Evolutionary conservation across 1,140 invertebrate genomes (phyloP), one percentile per base, ranked within the genome.

Genomic region (Aradophagus sp.): DNA sequence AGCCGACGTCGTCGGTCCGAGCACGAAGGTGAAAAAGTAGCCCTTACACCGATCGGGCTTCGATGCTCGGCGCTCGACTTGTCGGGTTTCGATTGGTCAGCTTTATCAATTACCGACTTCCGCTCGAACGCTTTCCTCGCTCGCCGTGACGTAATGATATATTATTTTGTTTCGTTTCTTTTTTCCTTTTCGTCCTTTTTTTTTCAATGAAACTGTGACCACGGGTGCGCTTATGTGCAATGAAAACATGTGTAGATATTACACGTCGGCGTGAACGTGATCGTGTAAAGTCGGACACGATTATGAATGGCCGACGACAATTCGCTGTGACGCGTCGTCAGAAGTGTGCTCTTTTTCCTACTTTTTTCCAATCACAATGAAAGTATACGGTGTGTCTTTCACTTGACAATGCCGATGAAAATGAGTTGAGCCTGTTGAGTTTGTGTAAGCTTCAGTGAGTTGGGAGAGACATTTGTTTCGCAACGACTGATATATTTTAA

Each of bases 51-150:
- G 15, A 0, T 12, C 35, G 38, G 55, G 55, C 26, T 70, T 61
- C 50, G 48, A 32, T 63, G 44, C 13, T 56, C 52, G 14, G 23
- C 26, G 38, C 23, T 52, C 36, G 32, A 55, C 70, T 59, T 58
- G 16, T 10, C 26, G 31, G 61, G 65, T 56, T 74, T 72, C 74
- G 55, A 77, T 74, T 75, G 75, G 75, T 75, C 75, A 72, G 70
- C 63, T 62, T 69, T 62, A 62, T 56, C 66, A 69, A 69, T 62
- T 69, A 69, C 66, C 11, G 48, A 65, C 52, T 71, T 58, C 47
- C 52, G 45, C 50, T 52, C 20, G 44, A 44, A 29, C 44, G 50
- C 58, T 39, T 50, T 50, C 48, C 41, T 52, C 27, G 29, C 44
- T 59, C 65, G 41, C 14, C 53, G 47, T 45, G 31, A 42, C 20